Base-by-base conservation (phyloP, 2,797 vertebrate genomes). In the Sphenopsis melanotis region DNA sequence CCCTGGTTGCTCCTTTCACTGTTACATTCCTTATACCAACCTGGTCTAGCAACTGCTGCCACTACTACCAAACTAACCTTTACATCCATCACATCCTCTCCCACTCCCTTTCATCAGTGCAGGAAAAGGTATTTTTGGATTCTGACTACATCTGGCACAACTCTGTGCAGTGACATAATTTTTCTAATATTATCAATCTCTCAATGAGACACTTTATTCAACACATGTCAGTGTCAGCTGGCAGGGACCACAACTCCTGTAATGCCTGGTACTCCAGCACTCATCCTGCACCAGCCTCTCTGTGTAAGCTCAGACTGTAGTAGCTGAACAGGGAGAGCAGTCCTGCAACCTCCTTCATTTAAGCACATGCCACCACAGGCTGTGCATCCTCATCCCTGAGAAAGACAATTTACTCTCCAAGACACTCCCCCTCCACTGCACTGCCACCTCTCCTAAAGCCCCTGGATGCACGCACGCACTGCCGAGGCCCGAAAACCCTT, bases 331-430 rank as follows among this genome's bases (percentile, higher is more conserved):
- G 11, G 19, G 13, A 60, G 16, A 66, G 22, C 70, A 63, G 26
- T 27, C 55, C 46, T 34, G 24, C n/a, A 61, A 3, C 5, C 46
- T 47, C 3, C 10, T 57, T 37, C 41, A 6, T 8, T 16, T 9
- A 27, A 53, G 21, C 23, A 27, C 0, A 1, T 0, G 0, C 12
- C 34, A 41, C 29, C 39, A 12, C 14, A 39, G 32, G 19, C 1
- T 36, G 30, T 19, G 29, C 26, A 10, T 42, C 32, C 52, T 29
- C 60, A 70, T 12, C 55, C 10, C 9, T 1, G 6, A 64, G 32
- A 65, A 22, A 39, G 20, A 36, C 36, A 69, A 34, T 26, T 18
- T 8, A 37, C 15, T 39, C 37, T 36, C 15, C 30, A 14, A 34
- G 19, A 46, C 0, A 0, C 27, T 75, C 12, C 39, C 44, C 15